Conservation (phyloP, 2,797 vertebrate genomes). For the Ptychobarbus kaznakovi region DNA sequence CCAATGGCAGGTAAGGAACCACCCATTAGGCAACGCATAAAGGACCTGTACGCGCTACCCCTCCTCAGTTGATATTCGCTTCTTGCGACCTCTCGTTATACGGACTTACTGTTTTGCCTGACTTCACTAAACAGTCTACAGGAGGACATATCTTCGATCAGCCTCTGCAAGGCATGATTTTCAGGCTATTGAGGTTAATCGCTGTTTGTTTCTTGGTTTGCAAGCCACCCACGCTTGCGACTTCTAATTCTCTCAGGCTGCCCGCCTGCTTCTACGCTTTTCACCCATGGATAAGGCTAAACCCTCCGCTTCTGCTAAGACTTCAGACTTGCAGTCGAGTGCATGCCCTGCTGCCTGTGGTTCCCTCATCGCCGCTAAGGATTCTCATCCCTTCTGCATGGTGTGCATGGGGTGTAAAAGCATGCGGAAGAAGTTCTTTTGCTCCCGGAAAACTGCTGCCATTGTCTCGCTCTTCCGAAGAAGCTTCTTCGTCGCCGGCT, state of each 20-base stretch:
- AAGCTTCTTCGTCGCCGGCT: background rate
- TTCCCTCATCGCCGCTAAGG: background rate
- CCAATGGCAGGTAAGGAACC: too few species aligned
- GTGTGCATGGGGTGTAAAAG: background rate
- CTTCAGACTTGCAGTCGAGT: background rate
- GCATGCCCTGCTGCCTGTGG: background rate
- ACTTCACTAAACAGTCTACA: background rate
- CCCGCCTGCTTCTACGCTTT: too few species aligned
- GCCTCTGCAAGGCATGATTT: background rate
- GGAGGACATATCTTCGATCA: background rate
- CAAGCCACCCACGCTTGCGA: background rate
- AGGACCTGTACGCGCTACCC: too few species aligned
- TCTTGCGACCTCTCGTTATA: too few species aligned
- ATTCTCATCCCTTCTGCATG: background rate
- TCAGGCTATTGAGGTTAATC: background rate
- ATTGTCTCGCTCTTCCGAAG: background rate
- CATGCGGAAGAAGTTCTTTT: background rate
- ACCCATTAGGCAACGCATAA: too few species aligned
- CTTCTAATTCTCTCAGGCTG: background rate
- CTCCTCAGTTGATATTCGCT: too few species aligned
- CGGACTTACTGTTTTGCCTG: background rate
- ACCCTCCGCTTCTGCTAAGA: background rate
- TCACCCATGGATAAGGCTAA: too few species aligned
- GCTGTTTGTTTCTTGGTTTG: background rate
- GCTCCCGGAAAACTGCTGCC: background rate